phyloP scores from a whole-genome alignment of 2,113 vertebrate species.

The Sapajus apella region DNA sequence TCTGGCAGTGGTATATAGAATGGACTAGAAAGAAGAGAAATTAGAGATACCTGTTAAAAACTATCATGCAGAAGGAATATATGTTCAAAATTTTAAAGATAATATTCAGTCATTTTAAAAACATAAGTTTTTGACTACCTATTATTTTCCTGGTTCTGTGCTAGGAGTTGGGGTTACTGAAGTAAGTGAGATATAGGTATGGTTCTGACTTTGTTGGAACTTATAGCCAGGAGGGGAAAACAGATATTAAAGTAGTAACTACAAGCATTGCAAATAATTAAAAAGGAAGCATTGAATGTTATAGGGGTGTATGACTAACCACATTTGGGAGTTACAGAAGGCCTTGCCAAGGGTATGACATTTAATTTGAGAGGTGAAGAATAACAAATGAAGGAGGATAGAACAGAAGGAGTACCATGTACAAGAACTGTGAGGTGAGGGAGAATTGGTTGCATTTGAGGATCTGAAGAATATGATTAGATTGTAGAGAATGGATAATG shows the following conservation, averaged over 20 bases:
- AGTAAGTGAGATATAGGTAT: not conserved
- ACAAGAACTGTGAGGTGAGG: not conserved
- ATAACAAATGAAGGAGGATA: not conserved
- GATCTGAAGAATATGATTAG: not conserved
- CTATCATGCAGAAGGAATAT: not conserved
- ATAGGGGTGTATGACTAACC: not conserved
- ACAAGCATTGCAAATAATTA: not conserved
- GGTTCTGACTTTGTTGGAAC: not conserved
- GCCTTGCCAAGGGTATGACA: not conserved
- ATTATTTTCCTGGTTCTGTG: not conserved
- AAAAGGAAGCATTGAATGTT: not conserved
- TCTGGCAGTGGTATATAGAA: not conserved
- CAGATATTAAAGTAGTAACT: not conserved
- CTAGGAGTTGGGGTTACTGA: not conserved
- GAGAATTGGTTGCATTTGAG: not conserved
- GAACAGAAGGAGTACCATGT: not conserved
- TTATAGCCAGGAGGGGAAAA: constrained; percentile 11
- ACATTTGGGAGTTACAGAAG: not conserved
- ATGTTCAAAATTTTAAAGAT: constrained; percentile 35
- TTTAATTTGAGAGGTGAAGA: not conserved
- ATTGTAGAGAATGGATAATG: not conserved
- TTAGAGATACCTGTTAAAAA: not conserved
- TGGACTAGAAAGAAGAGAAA: not conserved
- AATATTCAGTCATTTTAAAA: not conserved
- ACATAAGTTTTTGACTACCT: not conserved